These are phyloP conservation scores for Cyaniris semiargus DNA, from an alignment of 2,888 invertebrate species.

Conservation along the genomic window DNA sequence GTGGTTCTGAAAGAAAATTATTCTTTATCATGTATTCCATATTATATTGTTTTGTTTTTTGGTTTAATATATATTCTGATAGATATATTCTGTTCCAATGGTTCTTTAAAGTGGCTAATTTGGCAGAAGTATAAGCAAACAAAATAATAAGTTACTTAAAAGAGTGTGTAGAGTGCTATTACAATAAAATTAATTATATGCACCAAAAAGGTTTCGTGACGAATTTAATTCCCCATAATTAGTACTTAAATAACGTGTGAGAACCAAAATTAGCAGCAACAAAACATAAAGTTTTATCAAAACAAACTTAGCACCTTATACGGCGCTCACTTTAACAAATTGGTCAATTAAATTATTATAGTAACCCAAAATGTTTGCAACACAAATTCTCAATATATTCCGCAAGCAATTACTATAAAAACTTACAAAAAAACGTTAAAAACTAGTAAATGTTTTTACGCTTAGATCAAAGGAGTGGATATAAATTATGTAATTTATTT, in stretches of 20 bases:
- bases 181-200: background rate
- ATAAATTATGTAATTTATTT: background rate
- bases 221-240: background rate
- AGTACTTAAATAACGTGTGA: background rate
- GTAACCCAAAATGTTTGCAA: background rate
- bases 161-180: background rate
- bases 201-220: background rate
- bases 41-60: too few relatives aligned
- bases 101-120: background rate
- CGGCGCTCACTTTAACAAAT: background rate
- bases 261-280: background rate
- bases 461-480: background rate
- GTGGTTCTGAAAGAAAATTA: too few relatives aligned
- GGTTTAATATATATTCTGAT: too few relatives aligned
- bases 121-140: background rate
- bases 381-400: background rate
- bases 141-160: background rate
- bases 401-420: background rate
- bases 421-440: background rate
- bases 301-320: background rate
- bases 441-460: background rate
- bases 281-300: slow-evolving; percentile 5
- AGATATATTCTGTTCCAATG: too few relatives aligned
- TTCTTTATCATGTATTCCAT: too few relatives aligned
- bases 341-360: background rate